Evolutionary conservation across 2,888 invertebrate genomes (phyloP), one percentile per base, ranked within the genome.

Genomic region (Drosophila gaucha): DNA sequence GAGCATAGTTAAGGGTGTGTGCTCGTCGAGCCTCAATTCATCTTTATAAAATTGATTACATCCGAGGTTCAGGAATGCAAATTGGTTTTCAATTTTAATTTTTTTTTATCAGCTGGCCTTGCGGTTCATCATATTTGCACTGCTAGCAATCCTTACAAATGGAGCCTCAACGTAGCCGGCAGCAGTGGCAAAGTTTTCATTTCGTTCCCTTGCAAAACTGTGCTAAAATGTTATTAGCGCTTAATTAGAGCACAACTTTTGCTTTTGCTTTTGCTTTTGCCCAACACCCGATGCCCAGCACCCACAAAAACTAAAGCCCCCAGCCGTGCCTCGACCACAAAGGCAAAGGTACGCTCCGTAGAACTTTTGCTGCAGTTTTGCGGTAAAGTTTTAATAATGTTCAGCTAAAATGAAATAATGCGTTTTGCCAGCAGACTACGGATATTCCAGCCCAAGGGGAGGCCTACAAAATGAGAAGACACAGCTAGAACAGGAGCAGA

Each of bases 241-340:
- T 82, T 86, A 84, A 84, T 84, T 86, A 84, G 86, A 79, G 75
- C 60, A 68, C 73, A 79, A 86, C 83, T 82, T 86, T 78, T 63
- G 35, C 74, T 51, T 43, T 18, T 36, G 38, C 28, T n/a, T n/a
- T n/a, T n/a, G n/a, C n/a, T n/a, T 18, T 18, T 28, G 44, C 63
- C 36, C 22, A 43, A 58, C 56, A 20, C 68, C 44, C 62, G 55
- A 20, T 38, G 41, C 14, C 24, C 46, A 58, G 39, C 56, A 16
- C 57, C 54, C 44, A 35, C 44, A 39, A 31, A 59, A 24, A 24
- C 16, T 16, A 24, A 14, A 22, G 16, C 55, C 28, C 28, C 39
- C 6, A 55, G 46, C 43, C 43, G 31, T 31, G n/a, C 5, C 14
- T 22, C 28, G 33, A 38, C 79, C 74, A 68, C 68, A 80, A 74